Conservation (phyloP, 2,797 vertebrate species). For the Falco peregrinus region DNA sequence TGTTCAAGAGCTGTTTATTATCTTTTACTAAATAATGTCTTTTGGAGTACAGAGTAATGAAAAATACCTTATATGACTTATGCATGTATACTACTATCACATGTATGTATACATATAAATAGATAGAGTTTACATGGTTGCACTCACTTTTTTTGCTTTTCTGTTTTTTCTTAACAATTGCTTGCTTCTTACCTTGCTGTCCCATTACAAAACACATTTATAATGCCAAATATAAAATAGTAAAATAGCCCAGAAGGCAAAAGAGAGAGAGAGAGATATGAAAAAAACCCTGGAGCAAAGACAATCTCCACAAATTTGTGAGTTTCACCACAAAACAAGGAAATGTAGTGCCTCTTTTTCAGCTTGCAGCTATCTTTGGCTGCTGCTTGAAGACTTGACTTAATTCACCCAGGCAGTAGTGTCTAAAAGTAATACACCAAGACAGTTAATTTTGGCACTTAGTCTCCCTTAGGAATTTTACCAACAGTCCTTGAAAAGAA, state of each 20-base stretch:
- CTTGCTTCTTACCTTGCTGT: conserved; percentile 51
- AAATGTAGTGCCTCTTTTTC: conserved; percentile 39
- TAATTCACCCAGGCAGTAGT: conserved; percentile 68
- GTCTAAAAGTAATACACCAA: conserved; percentile 73
- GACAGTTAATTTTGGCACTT: conserved; percentile 75
- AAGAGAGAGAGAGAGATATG: background rate
- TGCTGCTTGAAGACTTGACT: conserved; percentile 63
- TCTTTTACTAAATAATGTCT: conserved; percentile 70
- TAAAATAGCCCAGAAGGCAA: conserved; percentile 23
- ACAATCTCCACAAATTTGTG: conserved; percentile 35
- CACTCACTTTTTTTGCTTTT: background rate
- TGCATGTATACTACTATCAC: background rate
- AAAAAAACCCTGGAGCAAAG: conserved; percentile 39
- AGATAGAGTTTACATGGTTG: background rate
- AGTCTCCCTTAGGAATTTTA: conserved; percentile 76
- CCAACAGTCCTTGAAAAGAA: conserved; percentile 71
- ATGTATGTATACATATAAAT: background rate
- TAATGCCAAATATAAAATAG: conserved; percentile 39
- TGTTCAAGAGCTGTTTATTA: conserved; percentile 74
- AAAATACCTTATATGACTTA: background rate
- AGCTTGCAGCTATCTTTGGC: conserved; percentile 60
- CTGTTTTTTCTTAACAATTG: conserved; percentile 41
- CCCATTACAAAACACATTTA: conserved; percentile 33
- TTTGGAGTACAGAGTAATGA: conserved; percentile 58
- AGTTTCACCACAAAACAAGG: conserved; percentile 38